Conservation (phyloP, 2,797 vertebrate species). For the Diplodus sargus region DNA sequence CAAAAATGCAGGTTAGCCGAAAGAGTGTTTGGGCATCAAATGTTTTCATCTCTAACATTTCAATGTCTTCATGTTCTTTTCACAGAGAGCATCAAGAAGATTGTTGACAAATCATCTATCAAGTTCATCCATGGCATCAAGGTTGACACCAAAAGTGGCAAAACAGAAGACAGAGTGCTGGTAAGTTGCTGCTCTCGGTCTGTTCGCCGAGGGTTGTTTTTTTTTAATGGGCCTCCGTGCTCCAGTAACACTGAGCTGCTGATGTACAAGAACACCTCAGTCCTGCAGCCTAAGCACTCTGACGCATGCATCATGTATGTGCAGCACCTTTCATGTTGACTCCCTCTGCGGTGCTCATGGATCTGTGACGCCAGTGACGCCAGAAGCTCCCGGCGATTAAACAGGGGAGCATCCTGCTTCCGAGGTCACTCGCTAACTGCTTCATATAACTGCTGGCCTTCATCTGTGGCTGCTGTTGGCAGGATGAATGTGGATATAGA, state of each 20-base stretch:
- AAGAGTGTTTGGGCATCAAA: background rate
- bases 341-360: conserved; percentile 30
- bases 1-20: background rate
- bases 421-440: conserved; percentile 37
- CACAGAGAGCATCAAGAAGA: conserved; percentile 91
- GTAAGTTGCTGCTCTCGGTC: conserved; percentile 79
- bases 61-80: conserved; percentile 24
- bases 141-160: conserved; percentile 90
- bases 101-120: conserved; percentile 87
- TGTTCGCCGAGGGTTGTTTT: conserved; percentile 9
- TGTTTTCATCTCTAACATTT: background rate
- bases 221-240: conserved; percentile 17
- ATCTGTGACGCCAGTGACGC: conserved; percentile 10
- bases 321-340: conserved; percentile 49
- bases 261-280: conserved; percentile 23
- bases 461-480: conserved; percentile 33
- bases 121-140: conserved; percentile 89
- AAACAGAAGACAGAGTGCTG: conserved; percentile 91
- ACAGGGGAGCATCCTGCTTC: conserved; percentile 18
- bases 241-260: conserved; percentile 18
- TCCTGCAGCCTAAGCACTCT: conserved; percentile 39
- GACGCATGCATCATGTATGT: conserved; percentile 55
- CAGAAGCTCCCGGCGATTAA: conserved; percentile 32
- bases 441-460: conserved; percentile 14
- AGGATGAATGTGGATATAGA: conserved; percentile 66